Percentiles rank a stretch among this genome's conserved stretches.
These are phyloP conservation scores for Esox lucius DNA, from an alignment of 2,797 vertebrate genomes.

Conservation along the genomic window DNA sequence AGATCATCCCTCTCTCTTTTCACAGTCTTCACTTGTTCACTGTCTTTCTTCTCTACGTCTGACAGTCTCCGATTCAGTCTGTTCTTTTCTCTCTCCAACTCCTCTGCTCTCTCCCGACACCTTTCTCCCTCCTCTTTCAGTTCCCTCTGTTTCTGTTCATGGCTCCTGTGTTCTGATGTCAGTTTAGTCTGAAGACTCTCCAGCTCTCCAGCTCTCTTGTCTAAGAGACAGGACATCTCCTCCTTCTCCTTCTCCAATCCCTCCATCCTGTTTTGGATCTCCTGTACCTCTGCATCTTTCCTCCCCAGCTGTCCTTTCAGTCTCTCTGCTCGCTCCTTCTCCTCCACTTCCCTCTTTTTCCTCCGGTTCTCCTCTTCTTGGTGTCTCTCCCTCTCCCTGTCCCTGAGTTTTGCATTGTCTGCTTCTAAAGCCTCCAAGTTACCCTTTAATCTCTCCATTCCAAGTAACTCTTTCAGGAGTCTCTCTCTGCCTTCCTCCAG, in stretches of 20 bases:
- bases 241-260: slow-evolving; percentile 61
- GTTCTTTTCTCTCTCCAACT: slow-evolving; percentile 24
- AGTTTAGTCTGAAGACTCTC: slow-evolving; percentile 28
- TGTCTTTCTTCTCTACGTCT: slow-evolving; percentile 28
- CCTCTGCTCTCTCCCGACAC: slow-evolving; percentile 22
- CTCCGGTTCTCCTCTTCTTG: slow-evolving; percentile 27
- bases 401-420: slow-evolving; percentile 22
- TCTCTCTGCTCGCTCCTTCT: slow-evolving; percentile 42
- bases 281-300: slow-evolving; percentile 17
- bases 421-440: slow-evolving; percentile 13
- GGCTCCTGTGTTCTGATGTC: slow-evolving; percentile 22
- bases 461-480: slow-evolving; percentile 37
- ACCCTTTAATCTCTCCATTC: slow-evolving; percentile 41
- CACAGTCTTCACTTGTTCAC: slow-evolving; percentile 11
- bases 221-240: slow-evolving; percentile 48
- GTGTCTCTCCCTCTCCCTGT: slow-evolving; percentile 14
- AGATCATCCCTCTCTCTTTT: slow-evolving; percentile 20
- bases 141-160: slow-evolving; percentile 30
- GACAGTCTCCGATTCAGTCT: slow-evolving; percentile 7
- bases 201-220: slow-evolving; percentile 25
- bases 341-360: slow-evolving; percentile 24
- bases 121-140: slow-evolving; percentile 9
- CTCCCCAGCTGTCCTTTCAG: slow-evolving; percentile 27
- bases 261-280: slow-evolving; percentile 43
- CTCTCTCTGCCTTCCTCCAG: slow-evolving; percentile 39